Base-by-base conservation (phyloP, 2,113 vertebrate species). In the Ptyas mucosa region DNA sequence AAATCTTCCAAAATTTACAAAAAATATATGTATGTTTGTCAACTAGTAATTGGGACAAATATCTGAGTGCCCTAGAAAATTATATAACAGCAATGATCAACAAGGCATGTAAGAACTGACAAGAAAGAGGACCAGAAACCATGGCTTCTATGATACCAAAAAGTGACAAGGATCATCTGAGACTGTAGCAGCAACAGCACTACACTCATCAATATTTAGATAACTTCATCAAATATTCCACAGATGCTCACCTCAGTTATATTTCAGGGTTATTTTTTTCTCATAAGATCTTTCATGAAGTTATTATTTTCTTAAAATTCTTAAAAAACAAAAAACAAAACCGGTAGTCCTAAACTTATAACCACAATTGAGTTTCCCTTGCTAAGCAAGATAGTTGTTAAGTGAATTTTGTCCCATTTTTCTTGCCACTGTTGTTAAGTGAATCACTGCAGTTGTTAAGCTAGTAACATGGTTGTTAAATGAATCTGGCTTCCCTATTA, bases 181-280 rank as follows among this genome's bases (percentile, higher is more conserved):
- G 93, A 93, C 85, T 92, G 85, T 94, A 95, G 92, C 0, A 94
- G 89, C 54, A 92, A 94, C 90, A 92, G 4, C 24, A 86, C 20
- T 88, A 95, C 94, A 69, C 29, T 89, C 49, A 89, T 92, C 92
- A 75, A 91, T 93, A 93, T 96, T 96, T 95, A 94, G 95, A 94
- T 93, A 52, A 92, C 92, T 89, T 75, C 94, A 90, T 95, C 69
- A 97, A 97, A 95, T 93, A 29, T 89, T 92, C 92, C 92, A 92
- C 94, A 97, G 95, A 95, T 95, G 95, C 94, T 95, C 92, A 93
- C 88, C 1, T 23, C 93, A 96, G 90, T 93, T 87, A 95, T 10
- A 93, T 75, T 94, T 69, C 94, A 93, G 81, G 93, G 15, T 23
- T 21, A 94, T 29, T 87, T 95, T 46, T 96, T 91, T 90, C 3